A percentile compares a stretch with the other conserved stretches of the same genome.
phyloP scores from a whole-genome alignment of 2,888 invertebrate species.

The Anticlea derivata region DNA sequence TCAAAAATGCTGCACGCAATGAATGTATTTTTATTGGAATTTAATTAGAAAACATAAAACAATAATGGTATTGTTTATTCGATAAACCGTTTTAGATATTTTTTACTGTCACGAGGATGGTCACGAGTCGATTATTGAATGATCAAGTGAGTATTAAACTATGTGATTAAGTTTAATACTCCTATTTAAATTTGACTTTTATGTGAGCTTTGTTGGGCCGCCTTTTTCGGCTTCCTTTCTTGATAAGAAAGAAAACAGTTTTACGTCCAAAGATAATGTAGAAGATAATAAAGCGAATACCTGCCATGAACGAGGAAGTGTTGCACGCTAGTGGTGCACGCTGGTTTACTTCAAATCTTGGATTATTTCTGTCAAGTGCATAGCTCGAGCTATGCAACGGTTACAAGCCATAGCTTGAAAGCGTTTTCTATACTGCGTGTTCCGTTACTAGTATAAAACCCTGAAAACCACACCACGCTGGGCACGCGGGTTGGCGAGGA shows the following conservation, averaged over 20 bases:
- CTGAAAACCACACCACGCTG: too few species aligned
- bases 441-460: too few species aligned
- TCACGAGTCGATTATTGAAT: constrained; percentile 38
- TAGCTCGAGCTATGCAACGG: too few species aligned
- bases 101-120: constrained; percentile 41
- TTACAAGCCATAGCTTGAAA: too few species aligned
- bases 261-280: constrained; percentile 40
- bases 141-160: too few species aligned
- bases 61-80: constrained; percentile 45
- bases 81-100: constrained; percentile 39
- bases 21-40: constrained; percentile 43
- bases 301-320: constrained; percentile 38
- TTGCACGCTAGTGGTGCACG: background rate
- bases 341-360: background rate
- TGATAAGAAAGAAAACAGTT: constrained; percentile 30
- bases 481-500: too few species aligned
- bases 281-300: constrained; percentile 44
- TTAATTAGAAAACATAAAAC: constrained; percentile 48
- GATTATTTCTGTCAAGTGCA: background rate
- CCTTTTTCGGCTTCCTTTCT: constrained; percentile 8
- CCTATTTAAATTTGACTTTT: constrained; percentile 19
- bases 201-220: constrained; percentile 22
- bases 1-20: constrained; percentile 33
- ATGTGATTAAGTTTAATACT: constrained; percentile 32
- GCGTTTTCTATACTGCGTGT: too few species aligned